Conservation (phyloP, 2,113 vertebrate species). For the Trinectes maculatus region DNA sequence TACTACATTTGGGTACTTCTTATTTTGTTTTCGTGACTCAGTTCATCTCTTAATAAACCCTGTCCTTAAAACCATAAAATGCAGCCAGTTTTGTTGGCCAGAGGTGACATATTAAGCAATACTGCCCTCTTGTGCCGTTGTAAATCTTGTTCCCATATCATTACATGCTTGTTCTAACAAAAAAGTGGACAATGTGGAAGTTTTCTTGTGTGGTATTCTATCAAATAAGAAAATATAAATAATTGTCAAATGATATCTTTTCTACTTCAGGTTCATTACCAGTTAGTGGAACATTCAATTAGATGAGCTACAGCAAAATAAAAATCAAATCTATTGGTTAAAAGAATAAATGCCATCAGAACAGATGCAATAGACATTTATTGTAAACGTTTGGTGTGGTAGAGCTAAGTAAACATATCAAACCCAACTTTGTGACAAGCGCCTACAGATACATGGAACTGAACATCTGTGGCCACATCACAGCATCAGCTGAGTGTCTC, state of each 20-base stretch:
- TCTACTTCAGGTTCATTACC: too few species aligned
- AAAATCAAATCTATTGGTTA: background rate
- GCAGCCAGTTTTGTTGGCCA: too few species aligned
- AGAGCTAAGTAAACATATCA: constrained; percentile 80
- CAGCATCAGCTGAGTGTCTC: constrained; percentile 11
- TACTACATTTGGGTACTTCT: too few species aligned
- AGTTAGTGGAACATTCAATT: too few species aligned
- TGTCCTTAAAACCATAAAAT: too few species aligned
- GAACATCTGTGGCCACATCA: constrained; percentile 9
- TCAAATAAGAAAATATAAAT: too few species aligned
- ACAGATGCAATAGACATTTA: constrained; percentile 82
- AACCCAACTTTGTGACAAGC: constrained; percentile 18
- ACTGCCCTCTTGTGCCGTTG: constrained; percentile 61
- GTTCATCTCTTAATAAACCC: too few species aligned
- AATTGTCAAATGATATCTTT: background rate
- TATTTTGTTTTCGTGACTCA: too few species aligned
- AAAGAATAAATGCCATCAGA: constrained; percentile 10
- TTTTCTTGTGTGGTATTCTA: background rate
- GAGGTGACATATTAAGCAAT: too few species aligned
- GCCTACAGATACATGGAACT: constrained; percentile 2
- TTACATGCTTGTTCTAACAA: too few species aligned
- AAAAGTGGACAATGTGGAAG: background rate
- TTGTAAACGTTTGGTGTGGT: constrained; percentile 89
- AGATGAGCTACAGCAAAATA: background rate
- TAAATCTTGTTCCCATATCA: background rate